Evolutionary conservation across 2,888 invertebrate species (phyloP), one percentile per base, ranked within the genome.

Genomic region (Mythimna pallens): DNA sequence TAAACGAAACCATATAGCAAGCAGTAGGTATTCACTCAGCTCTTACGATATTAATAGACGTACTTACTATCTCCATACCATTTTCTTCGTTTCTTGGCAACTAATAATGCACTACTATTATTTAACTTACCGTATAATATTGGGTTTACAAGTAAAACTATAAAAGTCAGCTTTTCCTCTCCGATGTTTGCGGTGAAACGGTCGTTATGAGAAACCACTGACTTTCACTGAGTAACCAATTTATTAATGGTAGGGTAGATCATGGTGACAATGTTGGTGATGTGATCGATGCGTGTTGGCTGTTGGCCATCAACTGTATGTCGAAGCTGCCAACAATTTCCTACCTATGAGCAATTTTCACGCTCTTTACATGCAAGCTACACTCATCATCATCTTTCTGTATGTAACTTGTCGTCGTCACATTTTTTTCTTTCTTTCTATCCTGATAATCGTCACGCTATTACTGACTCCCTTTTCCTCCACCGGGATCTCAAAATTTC

Each of bases 191-290:
- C 65, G 86, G 89, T 83, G 85, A 86, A 81, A 82, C 77, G 70
- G 76, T 78, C 75, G 82, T 86, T 83, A 83, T 74, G 69, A 64
- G 76, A 76, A 84, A 81, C 81, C 81, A 65, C 79, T 43, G 43
- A 77, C 89, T 89, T 88, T 89, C 88, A 83, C 87, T 83, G 17
- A 55, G 34, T 62, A 65, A 58, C 70, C 70, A 74, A 81, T 81
- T 79, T 83, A 81, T 83, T 80, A 79, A 83, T 83, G 76, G 70
- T 25, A 50, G 57, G 74, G 30, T 66, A 47, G 67, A 70, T 81
- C 70, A 66, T 79, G 83, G 78, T 72, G 79, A 79, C 79, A 82
- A 77, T 82, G 78, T 78, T 79, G 81, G 78, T 64, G 30, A 67
- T 67, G 67, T 72, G 61, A 55, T 65, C 54, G 63, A 66, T 34